A percentile compares a stretch with the other conserved stretches of the same genome.
Evolutionary conservation across 2,113 vertebrate species (phyloP).

Genomic region (Artemisiospiza belli): DNA sequence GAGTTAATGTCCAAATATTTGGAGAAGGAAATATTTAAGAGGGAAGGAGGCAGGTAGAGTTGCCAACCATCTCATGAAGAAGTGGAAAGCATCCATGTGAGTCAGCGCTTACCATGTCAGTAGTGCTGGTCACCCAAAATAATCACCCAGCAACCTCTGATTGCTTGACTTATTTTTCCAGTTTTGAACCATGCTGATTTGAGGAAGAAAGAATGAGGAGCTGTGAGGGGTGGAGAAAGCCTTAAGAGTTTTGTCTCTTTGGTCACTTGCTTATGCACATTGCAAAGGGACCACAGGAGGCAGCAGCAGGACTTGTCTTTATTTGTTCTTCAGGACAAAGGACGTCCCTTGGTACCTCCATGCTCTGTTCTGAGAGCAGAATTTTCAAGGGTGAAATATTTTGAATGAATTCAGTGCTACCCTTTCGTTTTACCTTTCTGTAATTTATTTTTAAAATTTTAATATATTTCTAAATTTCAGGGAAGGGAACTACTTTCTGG

Average conservation of each 20-base stretch:
- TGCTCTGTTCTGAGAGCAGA: neutral
- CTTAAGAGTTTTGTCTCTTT: neutral
- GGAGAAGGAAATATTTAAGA: neutral
- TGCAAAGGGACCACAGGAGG: neutral
- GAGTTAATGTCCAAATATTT: neutral
- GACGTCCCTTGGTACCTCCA: neutral
- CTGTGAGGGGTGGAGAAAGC: neutral
- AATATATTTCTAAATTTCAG: neutral
- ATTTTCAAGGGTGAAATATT: neutral
- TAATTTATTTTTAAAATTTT: neutral
- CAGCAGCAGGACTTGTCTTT: neutral
- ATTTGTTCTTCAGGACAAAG: neutral
- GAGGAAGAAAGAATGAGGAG: neutral
- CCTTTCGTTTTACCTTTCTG: neutral
- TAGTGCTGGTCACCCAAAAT: neutral
- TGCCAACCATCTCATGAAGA: neutral
- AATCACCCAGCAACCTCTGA: neutral
- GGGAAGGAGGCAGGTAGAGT: neutral
- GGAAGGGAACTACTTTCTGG: neutral
- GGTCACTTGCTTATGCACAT: neutral
- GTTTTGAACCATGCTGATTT: neutral
- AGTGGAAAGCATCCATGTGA: neutral
- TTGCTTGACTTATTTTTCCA: neutral
- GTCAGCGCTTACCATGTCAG: fast-evolving
- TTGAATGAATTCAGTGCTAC: neutral